Base-by-base conservation (phyloP, 1,140 invertebrate species). In the Drosophila equinoxialis region DNA sequence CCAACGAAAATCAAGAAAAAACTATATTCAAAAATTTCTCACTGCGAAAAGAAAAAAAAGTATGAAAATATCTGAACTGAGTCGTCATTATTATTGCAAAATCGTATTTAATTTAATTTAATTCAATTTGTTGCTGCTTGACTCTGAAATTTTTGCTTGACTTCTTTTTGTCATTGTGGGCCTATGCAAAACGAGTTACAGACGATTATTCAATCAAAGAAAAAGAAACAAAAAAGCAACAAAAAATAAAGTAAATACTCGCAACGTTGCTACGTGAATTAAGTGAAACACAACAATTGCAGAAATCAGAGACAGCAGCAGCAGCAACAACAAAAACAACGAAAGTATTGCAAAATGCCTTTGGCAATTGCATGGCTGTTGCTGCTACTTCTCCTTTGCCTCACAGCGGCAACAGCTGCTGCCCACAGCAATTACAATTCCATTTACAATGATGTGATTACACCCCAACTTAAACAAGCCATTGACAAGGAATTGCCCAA, bases 401-500 rank as follows among this genome's bases (percentile, higher is more conserved):
- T 79, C 7, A 42, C 20, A 39, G 17, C 35, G 13, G n/a, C 30
- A 10, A 23, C 59, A 14, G 80, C 70, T 69, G 80, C 70, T 69
- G 58, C 62, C 59, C 65, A 90, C 35, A 75, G 45, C 71, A 86
- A 77, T 71, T 91, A 92, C 67, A 92, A 92, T 65, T 71, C 79
- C 17, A 81, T 84, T 3, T 92, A 92, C 74, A 92, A 92, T 71
- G 69, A 76, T 20, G 82, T 79, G 48, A 75, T 92, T n/a, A 76
- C 73, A 45, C 71, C 82, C 7, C 78, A 90, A 51, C 63, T 92
- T 1, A 92, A 91, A 42, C 68, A 91, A 55, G 82, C 85, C 48
- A 92, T 92, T 51, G 61, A 78, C 65, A 91, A 91, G 81, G 79
- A 91, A 54, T 68, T 92, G 61, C 90, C 91, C 72, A 92, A 92